These are phyloP conservation scores for Drosophila tanythrix DNA, from an alignment of 2,888 invertebrate genomes.

Conservation along the genomic window DNA sequence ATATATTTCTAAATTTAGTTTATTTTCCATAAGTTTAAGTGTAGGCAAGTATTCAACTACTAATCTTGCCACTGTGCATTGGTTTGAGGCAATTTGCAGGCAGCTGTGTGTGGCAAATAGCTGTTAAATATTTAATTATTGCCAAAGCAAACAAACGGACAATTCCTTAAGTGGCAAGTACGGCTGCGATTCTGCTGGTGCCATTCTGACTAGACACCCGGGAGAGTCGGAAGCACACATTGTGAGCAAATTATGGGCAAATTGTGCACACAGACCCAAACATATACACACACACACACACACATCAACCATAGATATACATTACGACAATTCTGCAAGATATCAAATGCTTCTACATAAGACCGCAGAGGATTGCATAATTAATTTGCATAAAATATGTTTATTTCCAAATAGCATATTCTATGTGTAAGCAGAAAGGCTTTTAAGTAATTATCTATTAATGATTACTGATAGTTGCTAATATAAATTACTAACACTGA, in stretches of 20 bases:
- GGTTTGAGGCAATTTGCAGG: slow-evolving; percentile 5
- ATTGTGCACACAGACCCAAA: slow-evolving; percentile 13
- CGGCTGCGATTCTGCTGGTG: slow-evolving; percentile 28
- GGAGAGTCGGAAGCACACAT: slow-evolving; percentile 1
- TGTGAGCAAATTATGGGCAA: slow-evolving; percentile 32
- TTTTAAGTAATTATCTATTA: slow-evolving; percentile 20
- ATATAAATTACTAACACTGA: neutral
- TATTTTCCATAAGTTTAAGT: neutral
- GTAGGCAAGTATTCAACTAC: neutral
- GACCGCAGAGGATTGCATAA: slow-evolving; percentile 25
- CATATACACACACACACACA: neutral
- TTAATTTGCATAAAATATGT: slow-evolving; percentile 13
- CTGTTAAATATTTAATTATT: slow-evolving; percentile 72
- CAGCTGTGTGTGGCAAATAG: slow-evolving; percentile 53
- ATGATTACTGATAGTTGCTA: slow-evolving; percentile 7
- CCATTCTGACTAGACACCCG: slow-evolving; percentile 51
- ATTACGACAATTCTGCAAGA: slow-evolving; percentile 13
- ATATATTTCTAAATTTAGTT: no score
- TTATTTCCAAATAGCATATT: slow-evolving; percentile 8
- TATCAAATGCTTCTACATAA: slow-evolving; percentile 21
- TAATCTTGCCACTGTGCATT: slow-evolving; percentile 2
- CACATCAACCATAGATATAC: neutral
- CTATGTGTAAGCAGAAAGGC: slow-evolving; percentile 1
- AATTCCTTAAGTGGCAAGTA: slow-evolving; percentile 18
- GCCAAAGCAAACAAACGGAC: slow-evolving; percentile 44